Evolutionary conservation across 2,797 vertebrate genomes (phyloP).

Genomic region (Gallirallus australis): DNA sequence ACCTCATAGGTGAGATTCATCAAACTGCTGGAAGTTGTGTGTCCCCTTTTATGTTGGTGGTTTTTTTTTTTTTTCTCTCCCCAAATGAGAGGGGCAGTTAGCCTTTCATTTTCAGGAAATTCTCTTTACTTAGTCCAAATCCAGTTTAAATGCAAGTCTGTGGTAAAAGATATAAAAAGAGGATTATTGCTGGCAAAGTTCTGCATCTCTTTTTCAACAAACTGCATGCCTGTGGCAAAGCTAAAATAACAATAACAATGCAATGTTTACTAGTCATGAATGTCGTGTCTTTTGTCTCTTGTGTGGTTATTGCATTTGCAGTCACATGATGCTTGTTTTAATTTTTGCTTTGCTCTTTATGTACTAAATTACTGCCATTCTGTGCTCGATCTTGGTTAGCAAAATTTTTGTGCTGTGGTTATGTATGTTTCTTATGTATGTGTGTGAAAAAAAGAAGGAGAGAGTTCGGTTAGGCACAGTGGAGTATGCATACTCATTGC

Average conservation of each 20-base stretch:
- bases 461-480: neutral
- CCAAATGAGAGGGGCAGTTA: neutral
- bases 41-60: neutral
- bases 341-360: slow-evolving; percentile 67
- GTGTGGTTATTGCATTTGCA: slow-evolving; percentile 69
- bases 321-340: slow-evolving; percentile 65
- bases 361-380: slow-evolving; percentile 73
- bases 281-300: slow-evolving; percentile 71
- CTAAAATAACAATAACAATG: slow-evolving; percentile 75
- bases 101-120: slow-evolving; percentile 71
- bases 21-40: neutral
- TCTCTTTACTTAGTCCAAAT: slow-evolving; percentile 73
- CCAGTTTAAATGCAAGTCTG: slow-evolving; percentile 66
- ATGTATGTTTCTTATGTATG: neutral
- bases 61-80: neutral
- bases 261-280: slow-evolving; percentile 67
- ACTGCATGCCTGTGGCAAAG: slow-evolving; percentile 71
- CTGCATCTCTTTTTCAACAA: slow-evolving; percentile 69
- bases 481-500: neutral
- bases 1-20: neutral
- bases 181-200: slow-evolving; percentile 63
- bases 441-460: slow-evolving; percentile 29
- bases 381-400: slow-evolving; percentile 57
- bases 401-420: slow-evolving; percentile 47
- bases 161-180: slow-evolving; percentile 68